These are phyloP conservation scores for Phalanger gymnotis DNA, from an alignment of 2,797 vertebrate genomes.

Conservation along the genomic window DNA sequence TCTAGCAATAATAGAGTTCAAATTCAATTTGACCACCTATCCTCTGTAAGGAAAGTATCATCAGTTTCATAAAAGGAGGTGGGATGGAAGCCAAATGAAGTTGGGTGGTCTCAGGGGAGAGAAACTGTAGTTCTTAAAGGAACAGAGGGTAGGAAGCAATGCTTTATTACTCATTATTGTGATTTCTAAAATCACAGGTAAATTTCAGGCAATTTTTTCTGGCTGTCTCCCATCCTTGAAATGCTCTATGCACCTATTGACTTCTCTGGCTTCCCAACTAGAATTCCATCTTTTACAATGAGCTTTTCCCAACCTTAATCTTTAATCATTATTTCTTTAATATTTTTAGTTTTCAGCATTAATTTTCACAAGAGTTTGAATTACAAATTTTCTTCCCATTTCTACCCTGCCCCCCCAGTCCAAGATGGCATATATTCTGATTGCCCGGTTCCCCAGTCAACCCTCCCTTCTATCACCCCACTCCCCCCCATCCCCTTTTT, in stretches of 20 bases:
- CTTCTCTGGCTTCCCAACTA: background rate
- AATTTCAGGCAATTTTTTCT: background rate
- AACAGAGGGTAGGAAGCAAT: background rate
- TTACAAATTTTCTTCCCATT: too few species aligned
- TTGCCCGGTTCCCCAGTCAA: too few species aligned
- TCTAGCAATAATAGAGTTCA: background rate
- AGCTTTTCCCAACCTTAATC: background rate
- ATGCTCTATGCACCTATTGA: background rate
- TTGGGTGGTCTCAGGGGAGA: background rate
- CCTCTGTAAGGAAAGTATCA: background rate
- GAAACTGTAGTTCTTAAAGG: background rate
- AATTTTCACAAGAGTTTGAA: too few species aligned
- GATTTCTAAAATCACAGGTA: background rate
- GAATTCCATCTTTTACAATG: background rate
- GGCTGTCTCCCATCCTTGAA: background rate
- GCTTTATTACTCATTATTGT: background rate
- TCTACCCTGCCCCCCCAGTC: too few species aligned
- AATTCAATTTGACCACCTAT: background rate
- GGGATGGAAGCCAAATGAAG: background rate
- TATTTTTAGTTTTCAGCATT: too few species aligned
- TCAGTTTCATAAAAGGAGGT: background rate
- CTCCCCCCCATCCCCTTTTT: too few species aligned
- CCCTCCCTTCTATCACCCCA: too few species aligned
- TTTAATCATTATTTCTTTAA: too few species aligned
- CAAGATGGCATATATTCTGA: too few species aligned